Conservation (phyloP, 2,113 vertebrate genomes). For the Girardinichthys multiradiatus region DNA sequence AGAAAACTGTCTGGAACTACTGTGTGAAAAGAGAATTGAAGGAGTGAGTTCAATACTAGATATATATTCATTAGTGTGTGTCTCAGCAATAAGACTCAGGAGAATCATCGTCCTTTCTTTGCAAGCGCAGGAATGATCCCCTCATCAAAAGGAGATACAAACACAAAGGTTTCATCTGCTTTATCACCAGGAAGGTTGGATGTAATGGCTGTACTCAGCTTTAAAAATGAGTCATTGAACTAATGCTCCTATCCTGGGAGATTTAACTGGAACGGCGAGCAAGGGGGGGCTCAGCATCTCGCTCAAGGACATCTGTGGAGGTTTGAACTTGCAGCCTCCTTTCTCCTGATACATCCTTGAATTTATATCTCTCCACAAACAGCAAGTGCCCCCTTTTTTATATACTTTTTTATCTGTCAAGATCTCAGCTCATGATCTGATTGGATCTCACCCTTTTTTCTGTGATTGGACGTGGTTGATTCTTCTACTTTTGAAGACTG, state of each 20-base stretch:
- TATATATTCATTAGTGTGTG: constrained; percentile 29
- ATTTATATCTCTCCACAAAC: not conserved
- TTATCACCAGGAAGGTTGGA: constrained; percentile 37
- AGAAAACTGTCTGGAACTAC: not conserved
- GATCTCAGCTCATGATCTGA: constrained; percentile 36
- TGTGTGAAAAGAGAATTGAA: not conserved
- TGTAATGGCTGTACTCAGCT: constrained; percentile 35
- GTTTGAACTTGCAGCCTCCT: constrained; percentile 11
- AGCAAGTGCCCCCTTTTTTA: not conserved
- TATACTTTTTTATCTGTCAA: not conserved
- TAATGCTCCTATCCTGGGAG: constrained; percentile 41
- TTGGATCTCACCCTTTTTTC: constrained; percentile 27
- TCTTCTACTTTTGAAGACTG: constrained; percentile 6
- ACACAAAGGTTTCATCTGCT: constrained; percentile 52
- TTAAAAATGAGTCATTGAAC: constrained; percentile 44
- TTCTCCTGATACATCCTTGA: not conserved
- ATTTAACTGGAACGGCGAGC: constrained; percentile 23
- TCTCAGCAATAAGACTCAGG: constrained; percentile 11
- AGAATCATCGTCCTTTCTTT: constrained; percentile 15
- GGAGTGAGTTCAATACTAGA: not conserved
- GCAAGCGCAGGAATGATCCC: constrained; percentile 39
- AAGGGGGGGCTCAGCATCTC: constrained; percentile 10
- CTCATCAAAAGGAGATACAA: constrained; percentile 49
- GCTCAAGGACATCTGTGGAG: constrained; percentile 23
- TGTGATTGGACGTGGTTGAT: constrained; percentile 30